These are phyloP conservation scores for Horisme vitalbata DNA, from an alignment of 2,888 invertebrate species.

Conservation along the genomic window DNA sequence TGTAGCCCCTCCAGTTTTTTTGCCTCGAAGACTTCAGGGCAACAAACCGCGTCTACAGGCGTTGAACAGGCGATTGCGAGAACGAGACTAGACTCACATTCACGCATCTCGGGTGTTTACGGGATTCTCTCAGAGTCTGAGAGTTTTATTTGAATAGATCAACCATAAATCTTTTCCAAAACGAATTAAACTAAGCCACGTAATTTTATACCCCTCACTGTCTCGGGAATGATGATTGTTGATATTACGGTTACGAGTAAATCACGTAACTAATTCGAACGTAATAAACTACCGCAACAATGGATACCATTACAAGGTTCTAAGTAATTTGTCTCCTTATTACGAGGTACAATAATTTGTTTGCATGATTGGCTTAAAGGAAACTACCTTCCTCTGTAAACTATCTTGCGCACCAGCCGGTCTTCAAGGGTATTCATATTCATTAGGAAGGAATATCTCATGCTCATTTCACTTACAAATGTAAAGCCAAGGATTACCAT, in stretches of 20 bases:
- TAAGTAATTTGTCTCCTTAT: constrained; percentile 17
- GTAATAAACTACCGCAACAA: constrained; percentile 4
- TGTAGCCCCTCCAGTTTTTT: too few relatives aligned
- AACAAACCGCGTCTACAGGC: too few relatives aligned
- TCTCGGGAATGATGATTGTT: not conserved
- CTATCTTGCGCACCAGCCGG: constrained; percentile 8
- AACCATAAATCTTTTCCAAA: too few relatives aligned
- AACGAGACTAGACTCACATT: too few relatives aligned
- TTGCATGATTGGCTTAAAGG: constrained; percentile 23
- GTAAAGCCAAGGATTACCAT: constrained; percentile 8
- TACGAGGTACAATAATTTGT: constrained; percentile 18
- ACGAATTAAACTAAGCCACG: not conserved
- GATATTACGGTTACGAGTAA: constrained; percentile 2
- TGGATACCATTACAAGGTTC: constrained; percentile 9
- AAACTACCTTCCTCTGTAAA: constrained; percentile 17
- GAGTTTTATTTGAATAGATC: too few relatives aligned
- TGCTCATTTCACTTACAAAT: constrained; percentile 20
- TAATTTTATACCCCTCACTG: not conserved
- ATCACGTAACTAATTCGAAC: constrained; percentile 1
- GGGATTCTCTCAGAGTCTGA: too few relatives aligned
- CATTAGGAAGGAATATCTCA: constrained; percentile 2
- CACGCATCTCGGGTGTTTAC: too few relatives aligned
- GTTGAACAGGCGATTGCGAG: too few relatives aligned
- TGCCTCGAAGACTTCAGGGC: too few relatives aligned
- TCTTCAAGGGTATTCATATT: constrained; percentile 21